Base-by-base conservation (phyloP, 1,140 invertebrate species). In the Bombus haemorrhoidalis region DNA sequence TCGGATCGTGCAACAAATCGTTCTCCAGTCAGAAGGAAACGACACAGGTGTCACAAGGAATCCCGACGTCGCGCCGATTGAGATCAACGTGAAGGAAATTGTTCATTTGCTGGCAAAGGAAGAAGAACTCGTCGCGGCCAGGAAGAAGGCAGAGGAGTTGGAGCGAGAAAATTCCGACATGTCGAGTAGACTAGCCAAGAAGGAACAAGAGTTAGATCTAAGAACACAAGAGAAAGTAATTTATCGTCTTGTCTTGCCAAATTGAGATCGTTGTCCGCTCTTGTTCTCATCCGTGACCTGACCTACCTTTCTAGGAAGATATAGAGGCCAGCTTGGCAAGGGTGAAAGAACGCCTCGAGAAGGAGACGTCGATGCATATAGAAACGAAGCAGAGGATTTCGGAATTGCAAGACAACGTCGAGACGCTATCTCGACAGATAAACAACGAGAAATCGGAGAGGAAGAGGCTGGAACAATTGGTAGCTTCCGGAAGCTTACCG, bases 1-100 rank as follows among this genome's bases (percentile, higher is more conserved):
- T 94, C 97, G 99, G 78, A 97, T 99, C 75, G 97, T 98, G n/a
- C 99, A 99, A 93, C 99, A 99, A 95, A 97, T 99, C 57, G 97
- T 98, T 39, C 95, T 99, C n/a, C 99, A 99, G 94, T 95, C 96
- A 6, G 97, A 97, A 89, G 96, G 95, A 79, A 96, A 95, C 47
- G 96, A 97, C 92, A 94, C 95, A 2, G 94, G 95, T 47, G 94
- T 94, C 10, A 91, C 94, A 77, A 97, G 97, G 90, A 97, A 99
- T 95, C 97, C 98, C 2, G 98, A 99, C 93, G 96, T 98, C 4
- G 96, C 97, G 2, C 97, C 98, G 0, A 95, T 99, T 57, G 96
- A 98, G 79, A 99, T 99, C 62, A 98, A 99, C 93, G 98, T 99
- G 1, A 97, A 97, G 91, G 98, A 98, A 95, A 97, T 99, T 72